phyloP scores from a whole-genome alignment of 2,797 vertebrate genomes.

The Cynopterus sphinx region DNA sequence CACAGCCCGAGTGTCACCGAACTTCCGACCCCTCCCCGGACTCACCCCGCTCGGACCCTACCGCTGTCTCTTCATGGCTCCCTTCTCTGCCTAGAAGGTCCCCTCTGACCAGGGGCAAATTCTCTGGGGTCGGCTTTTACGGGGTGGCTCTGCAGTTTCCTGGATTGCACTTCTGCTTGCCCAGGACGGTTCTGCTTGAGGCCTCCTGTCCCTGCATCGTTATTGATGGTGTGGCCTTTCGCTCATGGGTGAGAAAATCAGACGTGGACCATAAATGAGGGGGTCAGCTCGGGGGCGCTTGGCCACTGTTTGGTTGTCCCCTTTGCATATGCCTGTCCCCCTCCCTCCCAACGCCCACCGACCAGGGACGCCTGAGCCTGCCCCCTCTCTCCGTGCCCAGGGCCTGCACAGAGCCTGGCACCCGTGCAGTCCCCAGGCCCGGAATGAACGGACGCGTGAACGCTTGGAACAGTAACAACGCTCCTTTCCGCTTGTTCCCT shows the following conservation, averaged over 20 bases:
- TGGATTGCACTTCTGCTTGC: not conserved
- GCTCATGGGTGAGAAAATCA: not conserved
- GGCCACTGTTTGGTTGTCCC: rapidly evolving
- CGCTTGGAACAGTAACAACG: rapidly evolving
- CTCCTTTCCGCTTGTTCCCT: constrained; percentile 66
- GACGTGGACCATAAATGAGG: rapidly evolving
- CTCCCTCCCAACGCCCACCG: not conserved
- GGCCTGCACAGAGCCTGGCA: not conserved
- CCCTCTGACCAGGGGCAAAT: not conserved
- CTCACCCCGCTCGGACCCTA: rapidly evolving
- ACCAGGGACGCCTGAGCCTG: rapidly evolving
- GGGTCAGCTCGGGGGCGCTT: rapidly evolving
- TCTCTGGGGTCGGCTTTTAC: not conserved
- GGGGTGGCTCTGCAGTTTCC: not conserved
- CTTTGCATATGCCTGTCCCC: rapidly evolving
- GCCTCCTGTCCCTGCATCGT: rapidly evolving
- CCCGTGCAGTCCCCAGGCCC: rapidly evolving
- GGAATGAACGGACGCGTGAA: rapidly evolving
- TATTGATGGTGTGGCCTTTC: rapidly evolving
- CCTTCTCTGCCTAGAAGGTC: not conserved
- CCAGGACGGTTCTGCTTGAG: not conserved
- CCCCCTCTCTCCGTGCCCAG: not conserved
- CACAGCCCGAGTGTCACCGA: not conserved
- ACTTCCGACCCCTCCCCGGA: not conserved
- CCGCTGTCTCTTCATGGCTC: not conserved